These are phyloP conservation scores for Tenualosa thibaudeaui DNA, from an alignment of 2,797 vertebrate species.

Conservation along the genomic window DNA sequence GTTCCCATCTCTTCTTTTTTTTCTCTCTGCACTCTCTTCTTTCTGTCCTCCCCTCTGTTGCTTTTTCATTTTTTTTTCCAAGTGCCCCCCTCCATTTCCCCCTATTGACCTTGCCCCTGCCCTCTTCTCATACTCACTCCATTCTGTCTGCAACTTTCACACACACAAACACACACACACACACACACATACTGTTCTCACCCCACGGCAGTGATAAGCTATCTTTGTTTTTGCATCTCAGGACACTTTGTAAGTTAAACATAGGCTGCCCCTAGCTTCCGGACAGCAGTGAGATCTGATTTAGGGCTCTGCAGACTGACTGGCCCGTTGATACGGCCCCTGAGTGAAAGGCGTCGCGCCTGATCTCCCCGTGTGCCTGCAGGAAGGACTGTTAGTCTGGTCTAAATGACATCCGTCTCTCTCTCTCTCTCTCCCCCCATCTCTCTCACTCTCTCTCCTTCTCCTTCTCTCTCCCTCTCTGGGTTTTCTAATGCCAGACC, in stretches of 20 bases:
- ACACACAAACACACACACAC: neutral
- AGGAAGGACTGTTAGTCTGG: neutral
- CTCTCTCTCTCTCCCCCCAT: neutral
- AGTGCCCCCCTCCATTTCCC: neutral
- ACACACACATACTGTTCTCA: slow-evolving; percentile 6
- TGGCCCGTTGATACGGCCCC: neutral
- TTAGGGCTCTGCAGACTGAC: neutral
- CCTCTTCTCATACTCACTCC: neutral
- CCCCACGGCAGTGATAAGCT: slow-evolving; percentile 42
- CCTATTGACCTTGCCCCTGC: slow-evolving; percentile 13
- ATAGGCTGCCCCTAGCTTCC: slow-evolving; percentile 14
- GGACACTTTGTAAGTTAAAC: slow-evolving; percentile 43
- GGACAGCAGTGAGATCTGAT: neutral
- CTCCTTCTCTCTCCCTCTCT: neutral
- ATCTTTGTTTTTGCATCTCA: slow-evolving; percentile 47
- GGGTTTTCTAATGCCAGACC: neutral
- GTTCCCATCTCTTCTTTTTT: neutral
- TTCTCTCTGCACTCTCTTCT: neutral
- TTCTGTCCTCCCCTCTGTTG: neutral
- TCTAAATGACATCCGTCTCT: neutral
- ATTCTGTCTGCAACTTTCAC: slow-evolving; percentile 1
- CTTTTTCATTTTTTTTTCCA: neutral
- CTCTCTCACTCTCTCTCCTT: neutral
- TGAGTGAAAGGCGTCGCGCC: slow-evolving; percentile 1
- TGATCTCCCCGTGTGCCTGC: neutral